Percentiles rank a stretch among this genome's conserved stretches.
These are phyloP conservation scores for Alethe diademata DNA, from an alignment of 2,113 vertebrate species.

Conservation along the genomic window DNA sequence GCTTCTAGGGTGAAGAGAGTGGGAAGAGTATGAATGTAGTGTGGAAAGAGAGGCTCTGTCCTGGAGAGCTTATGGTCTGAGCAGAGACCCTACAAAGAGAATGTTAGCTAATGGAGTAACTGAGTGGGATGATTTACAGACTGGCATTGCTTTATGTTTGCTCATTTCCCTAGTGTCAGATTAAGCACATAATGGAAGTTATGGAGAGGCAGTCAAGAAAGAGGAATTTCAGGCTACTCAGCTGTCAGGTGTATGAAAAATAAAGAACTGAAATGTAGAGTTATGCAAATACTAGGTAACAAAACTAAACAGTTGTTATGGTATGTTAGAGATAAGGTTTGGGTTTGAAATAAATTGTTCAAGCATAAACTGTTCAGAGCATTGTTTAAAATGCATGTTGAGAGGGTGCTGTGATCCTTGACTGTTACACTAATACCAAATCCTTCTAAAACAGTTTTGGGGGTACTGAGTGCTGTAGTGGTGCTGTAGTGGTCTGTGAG, in stretches of 20 bases:
- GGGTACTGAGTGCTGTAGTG: neutral
- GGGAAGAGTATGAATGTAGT: neutral
- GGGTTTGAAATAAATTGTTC: neutral
- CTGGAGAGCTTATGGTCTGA: neutral
- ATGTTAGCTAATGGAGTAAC: neutral
- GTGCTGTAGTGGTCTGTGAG: neutral
- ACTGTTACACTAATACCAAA: neutral
- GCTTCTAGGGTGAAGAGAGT: neutral
- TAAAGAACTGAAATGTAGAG: neutral
- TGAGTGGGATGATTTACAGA: neutral
- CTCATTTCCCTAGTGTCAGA: neutral
- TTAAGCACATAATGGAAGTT: neutral
- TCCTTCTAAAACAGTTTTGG: neutral
- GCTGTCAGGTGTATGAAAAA: neutral
- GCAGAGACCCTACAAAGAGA: neutral
- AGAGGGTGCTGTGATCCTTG: neutral
- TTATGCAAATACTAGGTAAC: neutral
- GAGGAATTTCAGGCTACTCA: neutral
- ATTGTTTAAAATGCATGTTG: neutral
- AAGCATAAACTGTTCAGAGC: neutral
- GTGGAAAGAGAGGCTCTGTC: neutral
- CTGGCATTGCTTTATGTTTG: neutral
- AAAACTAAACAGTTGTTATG: neutral
- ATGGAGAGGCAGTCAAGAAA: neutral
- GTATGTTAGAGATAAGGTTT: neutral